Conservation (phyloP, 2,113 vertebrate species). For the Tympanuchus pallidicinctus region DNA sequence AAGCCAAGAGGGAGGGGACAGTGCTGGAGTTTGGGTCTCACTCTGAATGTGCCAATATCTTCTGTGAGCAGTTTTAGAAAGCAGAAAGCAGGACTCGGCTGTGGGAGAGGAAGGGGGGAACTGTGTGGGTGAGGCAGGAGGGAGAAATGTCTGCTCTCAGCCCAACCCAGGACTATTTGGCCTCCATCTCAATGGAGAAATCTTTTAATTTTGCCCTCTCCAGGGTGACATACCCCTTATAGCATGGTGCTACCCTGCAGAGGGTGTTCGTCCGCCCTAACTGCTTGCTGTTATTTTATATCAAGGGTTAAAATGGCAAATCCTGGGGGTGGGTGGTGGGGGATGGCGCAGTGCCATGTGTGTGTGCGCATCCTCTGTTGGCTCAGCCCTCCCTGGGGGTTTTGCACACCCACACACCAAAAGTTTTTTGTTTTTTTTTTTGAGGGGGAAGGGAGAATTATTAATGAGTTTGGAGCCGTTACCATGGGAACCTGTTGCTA, state of each 20-base stretch:
- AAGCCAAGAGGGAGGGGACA: background rate
- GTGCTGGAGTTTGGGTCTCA: background rate
- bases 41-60: background rate
- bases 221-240: background rate
- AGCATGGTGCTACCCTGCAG: background rate
- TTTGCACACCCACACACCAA: conserved; percentile 56
- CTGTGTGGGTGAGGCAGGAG: accelerated
- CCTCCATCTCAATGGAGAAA: accelerated
- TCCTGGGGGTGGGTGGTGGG: background rate
- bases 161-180: accelerated
- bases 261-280: accelerated
- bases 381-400: background rate
- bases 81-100: background rate
- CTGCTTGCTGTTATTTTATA: background rate
- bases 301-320: accelerated
- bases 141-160: background rate
- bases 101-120: background rate
- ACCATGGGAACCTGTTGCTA: conserved; percentile 89
- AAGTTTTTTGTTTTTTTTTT: background rate
- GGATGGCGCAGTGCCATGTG: accelerated
- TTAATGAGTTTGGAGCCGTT: conserved; percentile 86
- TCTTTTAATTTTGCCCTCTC: background rate
- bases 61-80: background rate
- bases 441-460: conserved; percentile 18
- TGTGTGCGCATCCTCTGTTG: accelerated